Percentiles rank a stretch among this genome's conserved stretches.
Evolutionary conservation across 2,797 vertebrate species (phyloP).

Genomic region (Okamejei kenojei): DNA sequence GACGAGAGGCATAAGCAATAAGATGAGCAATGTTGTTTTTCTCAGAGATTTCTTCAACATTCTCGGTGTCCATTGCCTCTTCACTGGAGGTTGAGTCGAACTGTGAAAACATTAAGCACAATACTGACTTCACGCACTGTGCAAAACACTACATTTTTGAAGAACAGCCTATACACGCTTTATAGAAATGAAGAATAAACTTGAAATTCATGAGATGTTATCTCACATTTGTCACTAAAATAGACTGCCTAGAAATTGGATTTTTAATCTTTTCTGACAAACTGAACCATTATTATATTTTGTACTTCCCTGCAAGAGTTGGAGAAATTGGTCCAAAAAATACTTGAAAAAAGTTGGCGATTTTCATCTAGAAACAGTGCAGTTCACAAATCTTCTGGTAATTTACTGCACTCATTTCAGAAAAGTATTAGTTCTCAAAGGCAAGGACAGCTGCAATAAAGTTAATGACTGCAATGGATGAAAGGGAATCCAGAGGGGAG

Average conservation of each 20-base stretch:
- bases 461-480: too few species aligned
- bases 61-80: conserved; percentile 68
- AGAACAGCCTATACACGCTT: background rate
- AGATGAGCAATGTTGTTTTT: conserved; percentile 57
- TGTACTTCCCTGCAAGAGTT: too few species aligned
- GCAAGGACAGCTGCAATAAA: too few species aligned
- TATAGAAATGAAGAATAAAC: background rate
- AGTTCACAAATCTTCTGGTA: too few species aligned
- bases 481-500: too few species aligned
- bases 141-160: background rate
- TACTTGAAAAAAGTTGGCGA: too few species aligned
- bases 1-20: conserved; percentile 53
- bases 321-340: too few species aligned
- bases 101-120: background rate
- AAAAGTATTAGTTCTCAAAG: too few species aligned
- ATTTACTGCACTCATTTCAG: too few species aligned
- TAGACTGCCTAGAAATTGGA: background rate
- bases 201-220: background rate
- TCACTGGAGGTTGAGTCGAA: conserved; percentile 24
- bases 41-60: conserved; percentile 63
- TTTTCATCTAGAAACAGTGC: too few species aligned
- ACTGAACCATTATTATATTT: too few species aligned
- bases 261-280: too few species aligned
- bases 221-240: background rate
- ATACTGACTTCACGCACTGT: background rate